Evolutionary conservation across 2,797 vertebrate species (phyloP).

Genomic region (Benthosema pterotum): DNA sequence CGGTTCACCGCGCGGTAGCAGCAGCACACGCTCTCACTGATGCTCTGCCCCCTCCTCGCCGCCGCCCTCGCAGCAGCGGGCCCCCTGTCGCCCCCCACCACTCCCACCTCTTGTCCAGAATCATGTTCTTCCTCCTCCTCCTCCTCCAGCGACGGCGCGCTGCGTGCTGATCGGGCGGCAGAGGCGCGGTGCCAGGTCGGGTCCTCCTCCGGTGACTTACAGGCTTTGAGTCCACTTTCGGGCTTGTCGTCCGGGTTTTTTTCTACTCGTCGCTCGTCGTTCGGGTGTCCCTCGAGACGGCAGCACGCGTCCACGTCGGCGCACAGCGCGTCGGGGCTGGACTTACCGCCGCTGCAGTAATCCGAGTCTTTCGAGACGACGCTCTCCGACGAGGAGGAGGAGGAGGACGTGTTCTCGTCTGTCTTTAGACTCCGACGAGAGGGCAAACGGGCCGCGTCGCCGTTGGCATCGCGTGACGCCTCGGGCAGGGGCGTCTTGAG

Average conservation of each 20-base stretch:
- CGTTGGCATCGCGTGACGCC: background rate
- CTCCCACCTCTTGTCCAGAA: no score
- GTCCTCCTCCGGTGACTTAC: background rate
- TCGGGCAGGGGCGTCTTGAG: conserved; percentile 3
- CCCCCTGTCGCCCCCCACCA: conserved; percentile 14
- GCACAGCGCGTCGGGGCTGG: conserved; percentile 18
- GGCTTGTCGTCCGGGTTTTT: background rate
- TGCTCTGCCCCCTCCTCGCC: conserved; percentile 28
- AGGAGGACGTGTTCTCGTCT: conserved; percentile 2
- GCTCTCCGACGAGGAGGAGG: conserved; percentile 1
- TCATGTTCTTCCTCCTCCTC: conserved; percentile 24
- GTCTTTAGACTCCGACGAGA: conserved; percentile 11
- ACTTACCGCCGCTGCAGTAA: conserved; percentile 33
- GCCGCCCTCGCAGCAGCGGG: background rate
- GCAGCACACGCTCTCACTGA: conserved; percentile 45
- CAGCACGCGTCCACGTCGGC: no score
- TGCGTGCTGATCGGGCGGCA: background rate
- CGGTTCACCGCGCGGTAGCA: conserved; percentile 60
- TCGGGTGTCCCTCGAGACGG: no score
- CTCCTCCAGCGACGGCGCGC: background rate
- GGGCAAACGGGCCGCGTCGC: background rate
- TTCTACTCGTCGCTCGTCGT: no score
- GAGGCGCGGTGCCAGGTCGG: background rate
- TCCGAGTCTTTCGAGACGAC: conserved; percentile 29
- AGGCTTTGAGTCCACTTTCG: accelerated